Base-by-base conservation (phyloP, 2,888 invertebrate genomes). In the Apodemia mormo region DNA sequence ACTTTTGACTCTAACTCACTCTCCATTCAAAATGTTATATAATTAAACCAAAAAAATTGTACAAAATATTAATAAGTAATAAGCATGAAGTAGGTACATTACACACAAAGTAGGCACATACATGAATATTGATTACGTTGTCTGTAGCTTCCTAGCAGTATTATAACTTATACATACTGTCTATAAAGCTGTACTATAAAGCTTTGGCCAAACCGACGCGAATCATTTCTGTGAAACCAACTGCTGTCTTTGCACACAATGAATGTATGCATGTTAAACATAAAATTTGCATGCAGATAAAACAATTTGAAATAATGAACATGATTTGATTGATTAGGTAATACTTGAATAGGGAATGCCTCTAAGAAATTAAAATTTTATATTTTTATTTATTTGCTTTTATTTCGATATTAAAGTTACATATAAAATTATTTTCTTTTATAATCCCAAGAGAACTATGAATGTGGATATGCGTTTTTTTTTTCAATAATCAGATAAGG, bases 261-360 rank as follows among this genome's bases (percentile, higher is more conserved):
- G 10, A 10, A 40, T 40, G 65, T 29, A 33, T 65, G 37, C 65
- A 40, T 40, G 40, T 45, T 45, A 45, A 45, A 65, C 33, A 10
- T 75, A 75, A 65, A 54, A 65, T n/a, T 10, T 70, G 69, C 70
- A 70, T 69, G 72, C 67, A 66, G 52, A 64, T 49, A 49, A 4
- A 49, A 40, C 8, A 14, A 4, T 49, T 49, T 14, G 14, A 49
- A 49, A 5, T n/a, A 49, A 49, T 49, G 14, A 49, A 14, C 5
- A 49, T 49, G 6, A n/a, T 49, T 45, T 45, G 1, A 14, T 6
- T 49, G 14, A 14, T 45, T 45, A 12, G 12, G 12, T 22, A 22
- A 22, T 22, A 22, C 22, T 22, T 22, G 22, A 22, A 22, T 22
- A 22, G 22, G 22, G 22, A 22, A 22, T 22, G 22, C 22, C 22